Base-by-base conservation (phyloP, 2,888 invertebrate genomes). In the Aquatica leii region DNA sequence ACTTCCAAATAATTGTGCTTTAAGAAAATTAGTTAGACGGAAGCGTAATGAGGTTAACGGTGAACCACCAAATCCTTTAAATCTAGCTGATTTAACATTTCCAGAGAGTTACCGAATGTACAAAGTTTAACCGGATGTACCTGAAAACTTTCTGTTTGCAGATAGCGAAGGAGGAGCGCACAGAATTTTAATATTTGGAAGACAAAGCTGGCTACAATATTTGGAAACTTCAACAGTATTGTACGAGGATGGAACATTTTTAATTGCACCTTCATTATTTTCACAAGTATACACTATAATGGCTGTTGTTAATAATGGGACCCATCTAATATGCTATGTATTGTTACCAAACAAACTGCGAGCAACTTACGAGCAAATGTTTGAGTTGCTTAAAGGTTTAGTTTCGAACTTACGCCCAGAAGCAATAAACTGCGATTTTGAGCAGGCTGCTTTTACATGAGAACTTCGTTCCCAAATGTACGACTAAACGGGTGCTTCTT, bases 1-100 rank as follows among this genome's bases (percentile, higher is more conserved):
- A 31, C 55, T 61, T 61, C 55, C 61, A 49, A 61, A 56, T 20
- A 55, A 40, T 17, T 37, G 31, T 15, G 52, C 62, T n/a, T 48
- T 53, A 43, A 46, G 46, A 43, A 62, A 62, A 58, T 6, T 52
- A 35, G 50, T 62, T 24, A 58, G 53, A 53, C 24, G 41, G 4
- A 51, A 59, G 53, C 41, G 53, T 8, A 63, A 50, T 20, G 43
- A 11, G 12, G 37, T 62, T 41, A 12, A 24, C 14, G 21, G 31
- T 37, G 53, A 37, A 48, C 53, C 62, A 8, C 53, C 58, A 48
- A 46, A 35, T 34, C 53, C 53, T 31, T 14, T 35, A 24, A 37
- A 46, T 56, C 43, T 64, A 12, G 20, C 21, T 14, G 15, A 40
- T 11, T 56, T 64, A 24, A 34, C 43, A 56, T 41, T 64, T 12